Conservation (phyloP, 2,888 invertebrate genomes). For the Phytoseiulus persimilis region DNA sequence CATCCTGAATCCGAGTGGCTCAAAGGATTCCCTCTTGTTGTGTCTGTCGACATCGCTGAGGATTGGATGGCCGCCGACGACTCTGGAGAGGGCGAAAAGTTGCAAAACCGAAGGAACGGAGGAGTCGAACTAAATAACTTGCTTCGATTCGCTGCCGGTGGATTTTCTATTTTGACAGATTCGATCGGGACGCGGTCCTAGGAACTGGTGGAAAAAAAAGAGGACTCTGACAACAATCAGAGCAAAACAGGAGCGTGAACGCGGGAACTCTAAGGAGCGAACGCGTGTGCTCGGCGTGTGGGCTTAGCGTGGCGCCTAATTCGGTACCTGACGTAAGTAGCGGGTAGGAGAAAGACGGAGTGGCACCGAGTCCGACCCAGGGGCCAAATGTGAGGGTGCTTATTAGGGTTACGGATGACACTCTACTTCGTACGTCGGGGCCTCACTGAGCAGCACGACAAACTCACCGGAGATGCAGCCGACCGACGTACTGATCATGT, state of each 20-base stretch:
- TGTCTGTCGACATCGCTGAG: neutral
- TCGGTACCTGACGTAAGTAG: neutral
- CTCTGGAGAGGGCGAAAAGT: neutral
- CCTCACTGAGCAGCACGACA: too few species aligned
- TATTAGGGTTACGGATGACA: neutral
- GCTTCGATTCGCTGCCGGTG: neutral
- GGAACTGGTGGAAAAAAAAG: neutral
- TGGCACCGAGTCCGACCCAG: neutral
- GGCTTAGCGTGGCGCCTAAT: neutral
- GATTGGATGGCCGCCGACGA: neutral
- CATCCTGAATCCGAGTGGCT: neutral
- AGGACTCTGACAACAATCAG: neutral
- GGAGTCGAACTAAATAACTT: neutral
- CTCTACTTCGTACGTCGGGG: neutral
- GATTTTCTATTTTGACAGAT: neutral
- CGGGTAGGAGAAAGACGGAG: neutral
- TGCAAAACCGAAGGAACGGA: neutral
- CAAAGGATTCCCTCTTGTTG: neutral
- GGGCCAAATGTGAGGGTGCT: neutral
- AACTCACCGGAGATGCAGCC: neutral
- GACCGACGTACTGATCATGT: neutral
- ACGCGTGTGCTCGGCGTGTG: neutral
- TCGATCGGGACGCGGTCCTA: neutral
- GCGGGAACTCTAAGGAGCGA: neutral
- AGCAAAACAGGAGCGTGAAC: neutral